Conservation (phyloP, 2,888 invertebrate species). For the Dorcus parallelipipedus region DNA sequence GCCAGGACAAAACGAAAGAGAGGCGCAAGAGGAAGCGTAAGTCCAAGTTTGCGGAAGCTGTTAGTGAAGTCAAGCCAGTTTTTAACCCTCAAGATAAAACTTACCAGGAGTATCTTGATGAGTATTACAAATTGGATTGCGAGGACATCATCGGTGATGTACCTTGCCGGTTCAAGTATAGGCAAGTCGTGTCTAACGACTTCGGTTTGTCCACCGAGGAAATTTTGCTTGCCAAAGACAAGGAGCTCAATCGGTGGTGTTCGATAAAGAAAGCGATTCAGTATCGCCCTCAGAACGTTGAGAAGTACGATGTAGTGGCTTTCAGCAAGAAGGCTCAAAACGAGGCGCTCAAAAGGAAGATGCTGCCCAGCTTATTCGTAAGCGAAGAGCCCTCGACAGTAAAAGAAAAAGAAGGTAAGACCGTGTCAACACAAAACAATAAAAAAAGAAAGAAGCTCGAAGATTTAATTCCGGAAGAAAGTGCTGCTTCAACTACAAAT, state of each 20-base stretch:
- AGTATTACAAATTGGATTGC: conserved; percentile 92
- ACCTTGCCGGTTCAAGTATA: conserved; percentile 90
- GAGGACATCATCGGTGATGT: conserved; percentile 92
- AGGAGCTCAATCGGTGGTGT: conserved; percentile 93
- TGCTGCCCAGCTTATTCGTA: too few species aligned
- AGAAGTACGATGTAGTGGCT: conserved; percentile 73
- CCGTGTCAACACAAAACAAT: too few species aligned
- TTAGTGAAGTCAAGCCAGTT: conserved; percentile 74
- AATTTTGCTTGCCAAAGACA: conserved; percentile 88
- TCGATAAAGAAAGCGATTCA: conserved; percentile 85
- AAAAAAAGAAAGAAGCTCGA: neutral
- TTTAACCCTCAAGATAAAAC: conserved; percentile 77
- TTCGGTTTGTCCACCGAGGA: conserved; percentile 90
- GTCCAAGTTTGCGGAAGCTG: conserved; percentile 72
- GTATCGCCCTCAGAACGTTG: conserved; percentile 71
- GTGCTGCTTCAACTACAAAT: neutral
- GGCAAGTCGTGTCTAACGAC: conserved; percentile 83
- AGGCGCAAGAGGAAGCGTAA: conserved; percentile 62
- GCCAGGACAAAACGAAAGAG: conserved; percentile 55
- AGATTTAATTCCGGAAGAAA: neutral
- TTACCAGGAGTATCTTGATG: conserved; percentile 86
- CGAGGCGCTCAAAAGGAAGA: too few species aligned
- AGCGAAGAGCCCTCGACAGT: conserved; percentile 26
- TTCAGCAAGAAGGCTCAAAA: conserved; percentile 52
- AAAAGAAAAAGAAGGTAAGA: conserved; percentile 45